These are phyloP conservation scores for Margaritifera margaritifera DNA, from an alignment of 2,888 invertebrate genomes.

Conservation along the genomic window DNA sequence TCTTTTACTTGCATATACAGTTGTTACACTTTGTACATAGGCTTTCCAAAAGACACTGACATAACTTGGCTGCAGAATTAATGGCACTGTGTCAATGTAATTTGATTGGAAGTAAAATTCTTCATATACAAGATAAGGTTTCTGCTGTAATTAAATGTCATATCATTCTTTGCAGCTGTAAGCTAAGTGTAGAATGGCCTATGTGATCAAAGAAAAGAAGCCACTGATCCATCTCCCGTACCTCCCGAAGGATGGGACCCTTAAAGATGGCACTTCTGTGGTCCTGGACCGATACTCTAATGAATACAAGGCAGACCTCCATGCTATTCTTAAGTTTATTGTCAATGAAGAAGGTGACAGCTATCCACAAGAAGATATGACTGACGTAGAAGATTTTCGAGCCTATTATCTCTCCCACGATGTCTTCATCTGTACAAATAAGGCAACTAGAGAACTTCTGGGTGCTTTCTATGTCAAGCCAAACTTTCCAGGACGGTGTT, in stretches of 20 bases:
- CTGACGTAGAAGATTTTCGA: conserved; percentile 40
- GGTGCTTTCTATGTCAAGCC: conserved; percentile 52
- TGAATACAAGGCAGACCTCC: conserved; percentile 32
- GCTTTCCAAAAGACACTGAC: too few relatives aligned
- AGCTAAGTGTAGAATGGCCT: conserved; percentile 29
- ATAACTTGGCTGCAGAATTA: too few relatives aligned
- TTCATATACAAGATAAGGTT: too few relatives aligned
- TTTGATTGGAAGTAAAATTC: too few relatives aligned
- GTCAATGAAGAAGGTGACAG: conserved; percentile 45
- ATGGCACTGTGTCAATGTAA: too few relatives aligned
- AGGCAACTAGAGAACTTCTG: conserved; percentile 30
- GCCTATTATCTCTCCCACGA: conserved; percentile 45
- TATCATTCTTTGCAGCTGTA: too few relatives aligned
- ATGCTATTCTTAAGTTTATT: conserved; percentile 35
- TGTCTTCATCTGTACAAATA: conserved; percentile 40
- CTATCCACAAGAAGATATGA: conserved; percentile 45
- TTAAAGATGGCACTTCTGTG: conserved; percentile 27
- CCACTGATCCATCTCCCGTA: conserved; percentile 28
- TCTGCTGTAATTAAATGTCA: too few relatives aligned
- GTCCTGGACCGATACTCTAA: conserved; percentile 31
- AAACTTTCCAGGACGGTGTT: conserved; percentile 54
- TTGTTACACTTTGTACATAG: too few relatives aligned
- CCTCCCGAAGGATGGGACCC: conserved; percentile 25
- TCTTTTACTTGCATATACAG: too few relatives aligned
- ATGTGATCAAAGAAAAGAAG: conserved; percentile 35